Percentiles rank a stretch among this genome's conserved stretches.
Evolutionary conservation across 2,888 invertebrate species (phyloP).

Genomic region (Ornithoptera alexandrae): DNA sequence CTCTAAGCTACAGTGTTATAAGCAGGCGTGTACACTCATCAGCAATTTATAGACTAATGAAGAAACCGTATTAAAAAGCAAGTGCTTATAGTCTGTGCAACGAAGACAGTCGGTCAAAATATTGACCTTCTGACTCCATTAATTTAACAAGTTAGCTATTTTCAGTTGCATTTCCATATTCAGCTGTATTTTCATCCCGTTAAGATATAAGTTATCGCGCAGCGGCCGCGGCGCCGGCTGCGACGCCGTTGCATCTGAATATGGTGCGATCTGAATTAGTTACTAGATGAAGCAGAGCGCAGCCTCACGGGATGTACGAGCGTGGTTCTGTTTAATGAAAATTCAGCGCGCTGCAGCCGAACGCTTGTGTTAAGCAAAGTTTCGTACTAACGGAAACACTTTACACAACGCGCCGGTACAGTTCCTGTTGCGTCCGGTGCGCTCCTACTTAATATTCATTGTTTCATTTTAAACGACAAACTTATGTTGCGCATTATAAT

Average conservation of each 20-base stretch:
- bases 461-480: constrained; percentile 12
- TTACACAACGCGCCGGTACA: constrained; percentile 12
- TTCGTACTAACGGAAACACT: constrained; percentile 21
- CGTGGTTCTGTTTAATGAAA: constrained; percentile 26
- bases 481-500: not conserved
- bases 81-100: too few relatives aligned
- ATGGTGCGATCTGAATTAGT: constrained; percentile 28
- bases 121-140: too few relatives aligned
- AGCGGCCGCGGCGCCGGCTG: constrained; percentile 9
- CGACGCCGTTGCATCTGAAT: constrained; percentile 25
- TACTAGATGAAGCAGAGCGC: constrained; percentile 29
- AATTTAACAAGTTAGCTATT: too few relatives aligned
- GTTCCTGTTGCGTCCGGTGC: constrained; percentile 12
- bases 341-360: constrained; percentile 23
- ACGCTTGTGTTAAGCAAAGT: constrained; percentile 11
- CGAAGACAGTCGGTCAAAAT: too few relatives aligned
- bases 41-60: too few relatives aligned
- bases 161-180: not conserved
- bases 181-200: constrained; percentile 19
- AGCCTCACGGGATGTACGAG: constrained; percentile 24
- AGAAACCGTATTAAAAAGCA: too few relatives aligned
- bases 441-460: constrained; percentile 14
- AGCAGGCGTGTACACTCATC: too few relatives aligned
- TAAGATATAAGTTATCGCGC: constrained; percentile 22
- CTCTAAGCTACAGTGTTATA: too few relatives aligned